Percentiles rank a stretch among this genome's conserved stretches.
Evolutionary conservation across 1,140 invertebrate species (phyloP).

Genomic region (Pseudomyrmex gracilis): DNA sequence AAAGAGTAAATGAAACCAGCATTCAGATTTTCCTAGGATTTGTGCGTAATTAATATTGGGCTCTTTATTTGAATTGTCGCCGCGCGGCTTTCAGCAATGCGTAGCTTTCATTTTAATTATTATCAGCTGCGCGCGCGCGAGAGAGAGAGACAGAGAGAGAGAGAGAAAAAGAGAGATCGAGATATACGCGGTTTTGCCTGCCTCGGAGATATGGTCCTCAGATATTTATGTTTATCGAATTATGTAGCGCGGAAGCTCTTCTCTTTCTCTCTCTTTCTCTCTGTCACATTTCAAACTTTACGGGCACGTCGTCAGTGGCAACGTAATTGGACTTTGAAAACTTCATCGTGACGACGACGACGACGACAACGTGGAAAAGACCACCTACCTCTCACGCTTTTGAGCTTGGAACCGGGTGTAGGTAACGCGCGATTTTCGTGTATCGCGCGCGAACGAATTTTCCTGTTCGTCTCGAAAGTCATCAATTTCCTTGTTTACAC

Average conservation of each 20-base stretch:
- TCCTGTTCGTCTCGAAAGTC: slow-evolving; percentile 38
- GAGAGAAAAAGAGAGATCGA: too few species aligned
- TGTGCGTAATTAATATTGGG: slow-evolving; percentile 40
- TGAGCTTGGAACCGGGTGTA: neutral
- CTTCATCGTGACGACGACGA: neutral
- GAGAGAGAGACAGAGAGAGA: neutral
- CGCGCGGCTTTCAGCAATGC: neutral
- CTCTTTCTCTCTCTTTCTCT: neutral
- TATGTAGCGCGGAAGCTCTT: neutral
- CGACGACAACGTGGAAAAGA: slow-evolving; percentile 3
- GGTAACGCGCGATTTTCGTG: slow-evolving; percentile 20
- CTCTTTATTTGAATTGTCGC: slow-evolving; percentile 3
- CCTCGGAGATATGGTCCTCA: neutral
- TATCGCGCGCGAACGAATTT: slow-evolving; percentile 9
- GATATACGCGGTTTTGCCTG: neutral
- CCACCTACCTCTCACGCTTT: neutral
- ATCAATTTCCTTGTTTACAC: slow-evolving; percentile 47
- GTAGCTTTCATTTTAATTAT: slow-evolving; percentile 11
- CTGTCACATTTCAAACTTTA: neutral
- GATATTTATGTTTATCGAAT: slow-evolving; percentile 9
- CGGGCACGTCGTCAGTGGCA: neutral
- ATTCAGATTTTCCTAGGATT: slow-evolving; percentile 26
- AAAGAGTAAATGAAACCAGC: slow-evolving; percentile 5
- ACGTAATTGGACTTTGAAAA: slow-evolving; percentile 12
- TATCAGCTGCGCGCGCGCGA: neutral